Percentiles rank a stretch among this genome's conserved stretches.
These are phyloP conservation scores for Amblyopsis rosae DNA, from an alignment of 2,113 vertebrate genomes.

Conservation along the genomic window DNA sequence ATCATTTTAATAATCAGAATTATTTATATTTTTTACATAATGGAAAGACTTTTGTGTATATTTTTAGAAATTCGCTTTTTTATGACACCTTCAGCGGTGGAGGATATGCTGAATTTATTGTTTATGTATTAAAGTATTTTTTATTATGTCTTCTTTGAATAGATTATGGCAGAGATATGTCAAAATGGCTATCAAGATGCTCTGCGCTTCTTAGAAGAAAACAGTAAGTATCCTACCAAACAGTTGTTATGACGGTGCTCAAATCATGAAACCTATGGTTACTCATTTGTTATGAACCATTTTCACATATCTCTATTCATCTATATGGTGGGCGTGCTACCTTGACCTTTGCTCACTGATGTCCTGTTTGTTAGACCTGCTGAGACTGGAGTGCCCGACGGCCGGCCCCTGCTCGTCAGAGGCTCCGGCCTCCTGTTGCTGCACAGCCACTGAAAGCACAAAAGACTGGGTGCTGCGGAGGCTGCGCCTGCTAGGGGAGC, in stretches of 20 bases:
- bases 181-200: slow-evolving; percentile 89
- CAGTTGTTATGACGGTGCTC: neutral
- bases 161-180: slow-evolving; percentile 87
- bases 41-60: too few species aligned
- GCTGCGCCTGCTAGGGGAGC: slow-evolving; percentile 60
- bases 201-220: slow-evolving; percentile 84
- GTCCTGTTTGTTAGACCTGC: slow-evolving; percentile 74
- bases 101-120: neutral
- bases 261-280: neutral
- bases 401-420: slow-evolving; percentile 47
- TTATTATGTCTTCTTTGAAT: slow-evolving; percentile 18
- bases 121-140: neutral
- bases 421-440: slow-evolving; percentile 26
- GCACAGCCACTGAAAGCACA: slow-evolving; percentile 30
- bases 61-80: too few species aligned
- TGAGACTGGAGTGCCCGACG: slow-evolving; percentile 56
- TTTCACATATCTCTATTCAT: neutral
- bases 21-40: too few species aligned
- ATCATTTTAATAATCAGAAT: too few species aligned
- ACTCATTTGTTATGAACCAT: neutral
- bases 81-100: too few species aligned
- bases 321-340: neutral
- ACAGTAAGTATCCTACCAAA: slow-evolving; percentile 76
- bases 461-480: slow-evolving; percentile 63
- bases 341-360: slow-evolving; percentile 5